Conservation (phyloP, 2,113 vertebrate species). For the Stegostoma tigrinum region DNA sequence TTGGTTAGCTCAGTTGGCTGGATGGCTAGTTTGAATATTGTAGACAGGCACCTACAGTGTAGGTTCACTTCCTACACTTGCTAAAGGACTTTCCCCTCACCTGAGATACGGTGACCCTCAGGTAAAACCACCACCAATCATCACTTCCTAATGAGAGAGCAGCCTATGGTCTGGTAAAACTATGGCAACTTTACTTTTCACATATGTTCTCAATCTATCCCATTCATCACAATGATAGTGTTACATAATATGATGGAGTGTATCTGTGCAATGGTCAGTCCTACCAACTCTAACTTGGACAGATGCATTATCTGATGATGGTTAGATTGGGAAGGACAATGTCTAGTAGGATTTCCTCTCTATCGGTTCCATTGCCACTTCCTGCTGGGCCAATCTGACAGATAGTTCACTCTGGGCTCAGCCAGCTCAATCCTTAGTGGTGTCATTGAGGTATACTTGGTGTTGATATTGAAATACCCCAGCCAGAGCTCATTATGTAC, state of each 20-base stretch:
- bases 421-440: neutral
- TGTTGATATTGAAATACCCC: neutral
- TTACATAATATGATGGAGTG: neutral
- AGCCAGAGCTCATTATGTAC: neutral
- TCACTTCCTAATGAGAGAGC: too few species aligned
- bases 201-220: neutral
- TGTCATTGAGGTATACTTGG: neutral
- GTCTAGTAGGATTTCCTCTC: too few species aligned
- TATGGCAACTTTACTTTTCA: too few species aligned
- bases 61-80: too few species aligned
- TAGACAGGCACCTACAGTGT: too few species aligned
- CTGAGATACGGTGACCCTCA: too few species aligned
- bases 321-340: neutral
- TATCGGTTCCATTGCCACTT: neutral
- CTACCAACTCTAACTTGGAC: neutral
- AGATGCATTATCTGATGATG: neutral
- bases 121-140: too few species aligned
- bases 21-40: too few species aligned
- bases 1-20: neutral
- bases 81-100: too few species aligned
- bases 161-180: too few species aligned
- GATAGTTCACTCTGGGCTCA: neutral
- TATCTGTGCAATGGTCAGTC: neutral
- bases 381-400: neutral
- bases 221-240: neutral